Evolutionary conservation across 2,888 invertebrate genomes (phyloP), one percentile per base, ranked within the genome.

Genomic region (Phorcus lineatus): DNA sequence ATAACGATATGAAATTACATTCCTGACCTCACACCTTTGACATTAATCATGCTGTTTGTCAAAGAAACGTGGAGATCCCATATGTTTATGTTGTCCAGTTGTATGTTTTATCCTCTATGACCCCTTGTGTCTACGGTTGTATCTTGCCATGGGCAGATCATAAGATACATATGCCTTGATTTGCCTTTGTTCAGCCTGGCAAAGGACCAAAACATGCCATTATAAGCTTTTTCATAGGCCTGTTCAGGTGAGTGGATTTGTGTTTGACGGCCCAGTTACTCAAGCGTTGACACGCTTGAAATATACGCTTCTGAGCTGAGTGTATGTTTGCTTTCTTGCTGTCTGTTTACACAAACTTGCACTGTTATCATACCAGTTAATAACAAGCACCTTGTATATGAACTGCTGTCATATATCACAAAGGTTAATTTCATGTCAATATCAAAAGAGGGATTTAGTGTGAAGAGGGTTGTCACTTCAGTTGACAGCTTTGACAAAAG

Each of bases 341-440:
- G 57, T 57, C 19, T 24, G 24, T 24, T 57, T 24, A 19, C 24
- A 24, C 19, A 57, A 19, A 19, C 22, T 57, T 22, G 22, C 57
- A 57, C 19, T 57, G 57, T 57, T 19, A 9, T 57, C 57, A 24
- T 57, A 57, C 24, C 24, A 6, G 57, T 57, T 57, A 57, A 22
- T 57, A 57, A 19, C 19, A 19, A 57, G 57, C 9, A 7, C 57
- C 57, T 57, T 22, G 22, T 57, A 24, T 57, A 24, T 24, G 24
- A n/a, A n/a, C 57, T 24, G 57, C 57, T 57, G 19, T 57, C 57
- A 19, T 19, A 22, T 57, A 57, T 57, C 24, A 57, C 24, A 19
- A 17, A 40, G 70, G 70, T 40, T n/a, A 31, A 70, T 40, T 70
- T 19, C n/a, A 70, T 70, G 70, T 70, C 70, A 19, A 70, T 70